phyloP scores from a whole-genome alignment of 2,888 invertebrate species.

The Kryphioiulus occultus region DNA sequence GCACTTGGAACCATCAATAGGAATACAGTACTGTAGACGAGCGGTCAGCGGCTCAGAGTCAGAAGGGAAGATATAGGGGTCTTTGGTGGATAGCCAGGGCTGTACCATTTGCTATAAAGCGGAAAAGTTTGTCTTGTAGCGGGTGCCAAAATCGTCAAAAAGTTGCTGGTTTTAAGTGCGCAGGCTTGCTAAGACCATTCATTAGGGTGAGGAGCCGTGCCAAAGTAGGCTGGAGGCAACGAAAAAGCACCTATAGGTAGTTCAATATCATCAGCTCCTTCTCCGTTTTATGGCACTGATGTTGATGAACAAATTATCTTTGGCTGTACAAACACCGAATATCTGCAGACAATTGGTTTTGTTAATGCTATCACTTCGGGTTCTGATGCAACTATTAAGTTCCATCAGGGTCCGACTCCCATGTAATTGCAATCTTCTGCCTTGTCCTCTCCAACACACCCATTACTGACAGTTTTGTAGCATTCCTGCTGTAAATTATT shows the following conservation, averaged over 20 bases:
- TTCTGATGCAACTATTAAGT: conserved; percentile 43
- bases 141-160: conserved; percentile 33
- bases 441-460: background rate
- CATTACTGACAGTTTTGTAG: background rate
- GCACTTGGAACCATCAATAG: background rate
- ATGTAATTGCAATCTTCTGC: conserved; percentile 20
- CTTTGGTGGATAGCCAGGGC: background rate
- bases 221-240: background rate
- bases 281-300: conserved; percentile 33
- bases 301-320: conserved; percentile 46
- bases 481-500: background rate
- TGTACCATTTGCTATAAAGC: background rate
- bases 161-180: background rate
- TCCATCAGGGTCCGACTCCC: conserved; percentile 41
- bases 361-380: conserved; percentile 45
- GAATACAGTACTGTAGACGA: background rate
- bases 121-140: background rate
- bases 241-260: background rate
- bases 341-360: conserved; percentile 45
- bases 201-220: conserved; percentile 34
- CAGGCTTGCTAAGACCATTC: conserved; percentile 6
- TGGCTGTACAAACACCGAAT: conserved; percentile 36
- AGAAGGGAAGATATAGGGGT: background rate
- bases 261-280: conserved; percentile 13
- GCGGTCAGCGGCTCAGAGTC: background rate